Evolutionary conservation across 2,797 vertebrate species (phyloP).

Genomic region (Salmo trutta): DNA sequence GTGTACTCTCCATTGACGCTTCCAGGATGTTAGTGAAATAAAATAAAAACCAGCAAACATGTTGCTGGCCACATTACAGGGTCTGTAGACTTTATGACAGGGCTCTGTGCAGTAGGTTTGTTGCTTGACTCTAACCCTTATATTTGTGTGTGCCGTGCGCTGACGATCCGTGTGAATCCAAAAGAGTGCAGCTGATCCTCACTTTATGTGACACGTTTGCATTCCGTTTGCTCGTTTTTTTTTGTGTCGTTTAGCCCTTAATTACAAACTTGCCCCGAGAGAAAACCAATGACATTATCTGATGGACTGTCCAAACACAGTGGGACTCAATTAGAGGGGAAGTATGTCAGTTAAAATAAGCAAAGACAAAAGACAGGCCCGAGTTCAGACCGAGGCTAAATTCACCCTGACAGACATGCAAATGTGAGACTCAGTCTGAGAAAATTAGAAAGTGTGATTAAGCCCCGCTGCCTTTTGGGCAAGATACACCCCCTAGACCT

Average conservation of each 20-base stretch:
- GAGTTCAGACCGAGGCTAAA: slow-evolving; percentile 65
- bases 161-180: slow-evolving; percentile 35
- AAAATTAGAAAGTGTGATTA: slow-evolving; percentile 41
- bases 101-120: not conserved
- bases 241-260: slow-evolving; percentile 72
- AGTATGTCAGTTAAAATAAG: slow-evolving; percentile 76
- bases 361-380: slow-evolving; percentile 62
- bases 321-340: slow-evolving; percentile 68
- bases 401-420: slow-evolving; percentile 35
- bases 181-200: slow-evolving; percentile 39
- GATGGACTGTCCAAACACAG: slow-evolving; percentile 71
- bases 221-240: slow-evolving; percentile 46
- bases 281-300: slow-evolving; percentile 76
- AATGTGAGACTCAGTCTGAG: slow-evolving; percentile 43
- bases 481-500: slow-evolving; percentile 22
- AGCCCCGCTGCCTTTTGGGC: slow-evolving; percentile 44
- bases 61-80: not conserved
- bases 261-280: slow-evolving; percentile 72
- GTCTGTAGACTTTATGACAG: not conserved
- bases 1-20: not conserved
- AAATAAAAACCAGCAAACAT: not conserved
- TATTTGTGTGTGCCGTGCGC: slow-evolving; percentile 11
- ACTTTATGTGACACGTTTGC: slow-evolving; percentile 60
- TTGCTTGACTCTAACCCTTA: not conserved
- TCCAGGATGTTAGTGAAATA: not conserved